These are phyloP conservation scores for Lycorma delicatula DNA, from an alignment of 1,140 invertebrate species.

Conservation along the genomic window DNA sequence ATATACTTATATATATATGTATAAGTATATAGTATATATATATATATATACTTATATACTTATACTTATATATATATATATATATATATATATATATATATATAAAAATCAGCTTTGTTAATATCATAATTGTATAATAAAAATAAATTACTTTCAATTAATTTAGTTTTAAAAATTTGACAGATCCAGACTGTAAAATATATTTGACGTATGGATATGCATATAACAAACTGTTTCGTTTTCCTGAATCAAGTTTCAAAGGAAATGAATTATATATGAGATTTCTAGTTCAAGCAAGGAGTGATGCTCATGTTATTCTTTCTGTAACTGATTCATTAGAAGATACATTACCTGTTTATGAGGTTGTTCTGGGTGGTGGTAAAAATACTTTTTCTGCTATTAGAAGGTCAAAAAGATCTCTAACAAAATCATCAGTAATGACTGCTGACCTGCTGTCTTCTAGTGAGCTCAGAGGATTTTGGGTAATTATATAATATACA, in stretches of 20 bases:
- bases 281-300: conserved; percentile 44
- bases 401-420: conserved; percentile 42
- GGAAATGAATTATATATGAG: neutral
- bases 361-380: conserved; percentile 53
- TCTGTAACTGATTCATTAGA: conserved; percentile 37
- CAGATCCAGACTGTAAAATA: too few species aligned
- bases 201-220: conserved; percentile 1
- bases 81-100: too few species aligned
- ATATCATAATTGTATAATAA: too few species aligned
- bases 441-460: conserved; percentile 43
- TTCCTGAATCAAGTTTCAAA: neutral
- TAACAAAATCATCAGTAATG: conserved; percentile 37
- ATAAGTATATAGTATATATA: too few species aligned
- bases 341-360: conserved; percentile 44
- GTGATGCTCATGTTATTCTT: conserved; percentile 51
- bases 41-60: too few species aligned
- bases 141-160: too few species aligned
- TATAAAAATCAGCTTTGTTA: too few species aligned
- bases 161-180: too few species aligned
- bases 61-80: too few species aligned
- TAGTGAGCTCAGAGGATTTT: conserved; percentile 45
- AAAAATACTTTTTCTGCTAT: conserved; percentile 50
- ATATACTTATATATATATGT: too few species aligned
- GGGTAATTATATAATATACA: conserved; percentile 31
- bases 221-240: neutral